A percentile compares a stretch with the other conserved stretches of the same genome.
phyloP scores from a whole-genome alignment of 2,888 invertebrate genomes.

The Cybosia mesomella region DNA sequence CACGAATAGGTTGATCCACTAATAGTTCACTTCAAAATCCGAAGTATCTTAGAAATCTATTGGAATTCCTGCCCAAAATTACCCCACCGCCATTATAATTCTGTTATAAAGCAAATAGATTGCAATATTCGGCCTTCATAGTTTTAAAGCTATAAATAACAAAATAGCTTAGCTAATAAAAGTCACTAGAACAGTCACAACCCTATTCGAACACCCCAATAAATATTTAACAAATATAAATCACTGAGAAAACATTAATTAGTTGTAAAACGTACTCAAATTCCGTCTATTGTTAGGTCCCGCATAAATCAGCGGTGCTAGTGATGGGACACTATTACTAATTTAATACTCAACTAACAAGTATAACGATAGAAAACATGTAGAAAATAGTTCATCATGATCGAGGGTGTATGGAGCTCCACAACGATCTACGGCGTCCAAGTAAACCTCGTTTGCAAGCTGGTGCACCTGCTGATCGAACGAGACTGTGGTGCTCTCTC shows the following conservation, averaged over 20 bases:
- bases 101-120: constrained; percentile 9
- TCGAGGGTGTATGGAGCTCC: no score
- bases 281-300: constrained; percentile 39
- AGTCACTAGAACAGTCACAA: constrained; percentile 11
- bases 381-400: no score
- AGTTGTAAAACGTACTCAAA: constrained; percentile 54
- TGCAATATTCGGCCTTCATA: constrained; percentile 10
- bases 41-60: not conserved
- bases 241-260: constrained; percentile 46
- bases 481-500: no score
- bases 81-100: not conserved
- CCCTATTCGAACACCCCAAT: constrained; percentile 36
- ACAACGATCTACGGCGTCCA: no score
- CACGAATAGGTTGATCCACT: not conserved
- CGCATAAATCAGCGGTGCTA: constrained; percentile 42
- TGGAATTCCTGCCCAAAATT: not conserved
- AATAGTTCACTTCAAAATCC: not conserved
- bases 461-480: no score
- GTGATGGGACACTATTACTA: constrained; percentile 29
- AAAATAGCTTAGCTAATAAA: constrained; percentile 17
- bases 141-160: constrained; percentile 15
- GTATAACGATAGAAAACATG: not conserved
- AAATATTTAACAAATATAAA: constrained; percentile 55
- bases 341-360: constrained; percentile 18
- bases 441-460: no score